Conservation (phyloP, 2,113 vertebrate species). For the Saccopteryx bilineata region DNA sequence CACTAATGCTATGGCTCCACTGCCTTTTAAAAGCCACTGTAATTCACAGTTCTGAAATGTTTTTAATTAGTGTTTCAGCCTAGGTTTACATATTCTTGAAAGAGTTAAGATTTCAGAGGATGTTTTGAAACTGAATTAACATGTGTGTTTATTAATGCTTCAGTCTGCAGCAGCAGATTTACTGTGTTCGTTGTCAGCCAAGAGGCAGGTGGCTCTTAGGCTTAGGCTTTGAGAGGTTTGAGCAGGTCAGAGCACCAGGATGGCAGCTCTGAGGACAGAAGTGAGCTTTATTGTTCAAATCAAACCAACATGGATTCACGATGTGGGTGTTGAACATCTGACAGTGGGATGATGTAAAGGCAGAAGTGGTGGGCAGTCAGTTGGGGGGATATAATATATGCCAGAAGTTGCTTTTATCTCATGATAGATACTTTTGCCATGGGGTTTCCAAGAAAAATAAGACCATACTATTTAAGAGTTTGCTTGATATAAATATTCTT, state of each 20-base stretch:
- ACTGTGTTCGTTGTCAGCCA: neutral
- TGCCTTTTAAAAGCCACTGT: conserved; percentile 52
- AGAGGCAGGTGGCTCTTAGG: neutral
- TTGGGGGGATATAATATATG: neutral
- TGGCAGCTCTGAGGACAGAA: neutral
- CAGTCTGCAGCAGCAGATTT: neutral
- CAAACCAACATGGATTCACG: neutral
- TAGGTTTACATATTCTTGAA: conserved; percentile 56
- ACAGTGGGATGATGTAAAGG: neutral
- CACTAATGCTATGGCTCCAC: neutral
- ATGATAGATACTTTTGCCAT: neutral
- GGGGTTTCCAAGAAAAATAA: neutral
- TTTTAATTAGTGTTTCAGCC: conserved; percentile 65
- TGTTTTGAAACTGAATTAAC: conserved; percentile 9
- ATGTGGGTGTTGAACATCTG: neutral
- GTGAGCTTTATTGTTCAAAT: neutral
- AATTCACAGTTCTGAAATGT: conserved; percentile 56
- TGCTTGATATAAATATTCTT: neutral
- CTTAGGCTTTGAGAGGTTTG: neutral
- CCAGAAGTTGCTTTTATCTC: neutral
- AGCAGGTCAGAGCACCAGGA: neutral
- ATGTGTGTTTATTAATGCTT: neutral
- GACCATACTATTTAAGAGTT: neutral
- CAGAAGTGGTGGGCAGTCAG: neutral
- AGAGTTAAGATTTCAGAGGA: conserved; percentile 61